Evolutionary conservation across 1,140 invertebrate species (phyloP).

Genomic region (Varroa destructor): DNA sequence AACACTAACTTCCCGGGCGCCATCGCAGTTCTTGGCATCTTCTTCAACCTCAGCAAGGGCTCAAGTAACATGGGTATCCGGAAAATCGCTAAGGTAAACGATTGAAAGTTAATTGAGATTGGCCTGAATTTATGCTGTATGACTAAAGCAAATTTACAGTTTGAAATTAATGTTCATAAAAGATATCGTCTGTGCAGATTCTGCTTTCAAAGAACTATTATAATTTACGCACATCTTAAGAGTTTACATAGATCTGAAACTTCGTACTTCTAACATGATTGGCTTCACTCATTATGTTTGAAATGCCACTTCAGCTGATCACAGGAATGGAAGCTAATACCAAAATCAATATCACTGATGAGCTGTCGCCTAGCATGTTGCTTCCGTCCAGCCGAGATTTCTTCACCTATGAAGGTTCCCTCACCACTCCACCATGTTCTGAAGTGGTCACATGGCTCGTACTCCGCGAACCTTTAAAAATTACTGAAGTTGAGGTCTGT

Average conservation of each 20-base stretch:
- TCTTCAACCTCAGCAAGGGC: conserved; percentile 20
- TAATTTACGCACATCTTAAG: too few relatives aligned
- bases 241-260: too few relatives aligned
- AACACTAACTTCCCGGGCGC: neutral
- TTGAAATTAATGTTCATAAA: too few relatives aligned
- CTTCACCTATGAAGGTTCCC: conserved; percentile 56
- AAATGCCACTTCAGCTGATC: neutral
- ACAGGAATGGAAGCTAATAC: neutral
- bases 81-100: neutral
- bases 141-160: too few relatives aligned
- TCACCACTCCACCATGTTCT: conserved; percentile 59
- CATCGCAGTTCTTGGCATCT: conserved; percentile 30
- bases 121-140: too few relatives aligned
- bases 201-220: too few relatives aligned
- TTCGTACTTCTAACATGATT: too few relatives aligned
- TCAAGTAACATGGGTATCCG: neutral
- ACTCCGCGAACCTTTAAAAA: conserved; percentile 47
- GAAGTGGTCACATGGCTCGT: conserved; percentile 61
- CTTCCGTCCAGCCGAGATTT: conserved; percentile 41
- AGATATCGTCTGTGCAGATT: too few relatives aligned
- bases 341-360: neutral
- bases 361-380: neutral
- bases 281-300: too few relatives aligned
- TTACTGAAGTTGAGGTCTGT: conserved; percentile 48
- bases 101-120: neutral